A percentile compares a stretch with the other conserved stretches of the same genome.
These are phyloP conservation scores for Orchesella flavescens DNA, from an alignment of 2,888 invertebrate genomes.

Conservation along the genomic window DNA sequence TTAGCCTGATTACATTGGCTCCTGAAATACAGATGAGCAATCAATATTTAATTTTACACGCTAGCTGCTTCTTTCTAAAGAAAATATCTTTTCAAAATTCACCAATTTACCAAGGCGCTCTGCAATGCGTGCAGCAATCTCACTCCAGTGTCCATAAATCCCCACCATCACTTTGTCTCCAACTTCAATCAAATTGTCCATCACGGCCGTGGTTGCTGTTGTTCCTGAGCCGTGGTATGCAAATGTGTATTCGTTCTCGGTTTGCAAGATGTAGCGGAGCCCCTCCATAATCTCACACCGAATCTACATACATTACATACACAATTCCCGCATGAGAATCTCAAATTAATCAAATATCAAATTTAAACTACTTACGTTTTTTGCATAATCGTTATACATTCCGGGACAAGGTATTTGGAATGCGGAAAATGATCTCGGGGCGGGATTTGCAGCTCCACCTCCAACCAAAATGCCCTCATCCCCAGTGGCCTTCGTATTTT, in stretches of 20 bases:
- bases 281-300: conserved; percentile 88
- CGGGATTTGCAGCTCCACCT: background rate
- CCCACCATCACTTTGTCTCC: conserved; percentile 84
- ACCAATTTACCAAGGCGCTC: conserved; percentile 23
- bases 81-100: too few relatives aligned
- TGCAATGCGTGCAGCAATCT: conserved; percentile 83
- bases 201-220: conserved; percentile 86
- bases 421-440: background rate
- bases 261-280: conserved; percentile 89
- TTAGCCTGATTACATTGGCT: background rate
- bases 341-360: too few relatives aligned
- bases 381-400: too few relatives aligned
- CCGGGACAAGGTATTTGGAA: background rate
- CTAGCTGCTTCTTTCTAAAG: too few relatives aligned
- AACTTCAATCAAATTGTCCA: conserved; percentile 85
- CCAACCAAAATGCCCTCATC: background rate
- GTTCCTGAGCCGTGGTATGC: conserved; percentile 87
- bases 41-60: too few relatives aligned
- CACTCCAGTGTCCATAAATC: conserved; percentile 88
- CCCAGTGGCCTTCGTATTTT: too few relatives aligned
- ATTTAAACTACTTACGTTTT: too few relatives aligned
- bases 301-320: too few relatives aligned
- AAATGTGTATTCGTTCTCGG: conserved; percentile 84
- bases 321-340: too few relatives aligned
- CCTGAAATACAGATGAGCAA: background rate